These are phyloP conservation scores for Nasua narica DNA, from an alignment of 2,797 vertebrate species.

Conservation along the genomic window DNA sequence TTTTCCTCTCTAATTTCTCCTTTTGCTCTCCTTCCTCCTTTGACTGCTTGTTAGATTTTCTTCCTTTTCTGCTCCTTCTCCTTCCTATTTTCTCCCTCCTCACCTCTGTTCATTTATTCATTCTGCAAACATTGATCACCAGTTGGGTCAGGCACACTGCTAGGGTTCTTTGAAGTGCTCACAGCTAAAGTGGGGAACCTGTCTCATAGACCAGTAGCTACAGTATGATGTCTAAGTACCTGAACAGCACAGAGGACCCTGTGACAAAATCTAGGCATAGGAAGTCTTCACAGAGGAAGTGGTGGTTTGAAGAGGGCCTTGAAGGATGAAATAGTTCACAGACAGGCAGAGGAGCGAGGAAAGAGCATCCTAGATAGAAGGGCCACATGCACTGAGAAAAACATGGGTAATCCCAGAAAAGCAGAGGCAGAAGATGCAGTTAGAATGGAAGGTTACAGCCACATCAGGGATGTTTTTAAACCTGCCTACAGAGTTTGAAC, in stretches of 20 bases:
- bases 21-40: too few species aligned
- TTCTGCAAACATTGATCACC: not conserved
- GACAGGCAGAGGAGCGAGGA: not conserved
- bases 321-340: not conserved
- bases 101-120: not conserved
- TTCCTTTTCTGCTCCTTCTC: too few species aligned
- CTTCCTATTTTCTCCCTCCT: too few species aligned
- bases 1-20: not conserved
- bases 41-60: too few species aligned
- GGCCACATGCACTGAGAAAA: not conserved
- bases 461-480: not conserved
- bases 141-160: not conserved
- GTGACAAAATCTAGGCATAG: not conserved
- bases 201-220: not conserved
- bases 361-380: not conserved
- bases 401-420: not conserved
- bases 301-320: not conserved
- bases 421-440: not conserved
- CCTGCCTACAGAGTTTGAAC: not conserved
- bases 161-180: not conserved
- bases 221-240: not conserved
- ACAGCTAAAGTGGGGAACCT: not conserved
- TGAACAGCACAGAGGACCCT: not conserved
- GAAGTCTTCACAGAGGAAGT: not conserved
- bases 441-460: not conserved